Base-by-base conservation (phyloP, 2,888 invertebrate species). In the Trichopoda pennipes region DNA sequence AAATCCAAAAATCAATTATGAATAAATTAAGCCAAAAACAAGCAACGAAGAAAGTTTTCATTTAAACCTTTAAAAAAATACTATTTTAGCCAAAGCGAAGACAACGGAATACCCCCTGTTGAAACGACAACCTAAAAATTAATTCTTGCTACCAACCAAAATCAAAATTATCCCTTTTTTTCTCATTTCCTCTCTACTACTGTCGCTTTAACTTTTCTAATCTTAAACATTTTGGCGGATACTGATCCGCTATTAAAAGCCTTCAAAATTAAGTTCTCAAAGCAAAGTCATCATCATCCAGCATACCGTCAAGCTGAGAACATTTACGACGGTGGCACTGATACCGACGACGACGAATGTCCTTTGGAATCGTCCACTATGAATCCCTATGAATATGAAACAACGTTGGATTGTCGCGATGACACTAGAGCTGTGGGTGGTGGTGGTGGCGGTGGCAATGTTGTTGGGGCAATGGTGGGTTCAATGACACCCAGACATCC, bases 311-410 rank as follows among this genome's bases (percentile, higher is more conserved):
- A 89, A 85, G 89, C 90, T 88, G 89, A 89, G 87, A 89, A 88
- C 86, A 87, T 89, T 88, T 89, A 89, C 89, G 89, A 89, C 89
- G 89, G 89, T 88, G 89, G 89, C 90, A 89, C 89, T 86, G 89
- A 89, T 86, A 89, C 89, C 85, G 89, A 90, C 89, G 88, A 89
- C 88, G 89, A 89, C 90, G 90, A 90, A 90, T 90, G 90, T 90
- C 90, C 90, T 83, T 86, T 88, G 88, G 89, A 89, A 86, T 87
- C 89, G 85, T 87, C 87, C 86, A 89, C 86, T 84, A 91, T 91
- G 91, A 91, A 90, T 90, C 90, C 91, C 85, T 91, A 91, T 88
- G 91, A 91, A 87, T 91, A 91, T 88, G 91, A 91, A 87, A 90
- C 91, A 68, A 91, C 91, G 85, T 88, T 91, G 86, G 91, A 91